phyloP scores from a whole-genome alignment of 2,888 invertebrate genomes.

The Eugnorisma glareosa region DNA sequence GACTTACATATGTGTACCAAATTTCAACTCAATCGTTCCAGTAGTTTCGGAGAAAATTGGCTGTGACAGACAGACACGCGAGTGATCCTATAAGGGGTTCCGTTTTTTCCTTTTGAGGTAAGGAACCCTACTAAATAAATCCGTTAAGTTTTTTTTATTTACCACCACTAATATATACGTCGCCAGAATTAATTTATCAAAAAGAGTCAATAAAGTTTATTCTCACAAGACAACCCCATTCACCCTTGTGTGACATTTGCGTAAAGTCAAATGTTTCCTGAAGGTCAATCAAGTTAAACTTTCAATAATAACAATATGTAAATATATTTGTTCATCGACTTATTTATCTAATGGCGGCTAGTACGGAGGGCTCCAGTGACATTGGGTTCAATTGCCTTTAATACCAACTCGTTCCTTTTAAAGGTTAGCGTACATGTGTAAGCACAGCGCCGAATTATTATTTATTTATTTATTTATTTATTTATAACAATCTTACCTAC shows the following conservation, averaged over 20 bases:
- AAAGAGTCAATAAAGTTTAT: slow-evolving; percentile 4
- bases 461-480: no score
- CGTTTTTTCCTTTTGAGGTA: no score
- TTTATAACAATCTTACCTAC: no score
- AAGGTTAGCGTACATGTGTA: background rate
- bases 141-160: background rate
- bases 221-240: background rate
- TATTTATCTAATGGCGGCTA: slow-evolving; percentile 34
- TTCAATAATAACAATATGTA: slow-evolving; percentile 30
- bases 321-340: slow-evolving; percentile 35
- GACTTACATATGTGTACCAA: no score
- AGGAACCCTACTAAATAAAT: no score
- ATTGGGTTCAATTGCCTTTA: background rate
- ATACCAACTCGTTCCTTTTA: background rate
- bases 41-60: no score
- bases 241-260: slow-evolving; percentile 15
- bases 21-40: no score
- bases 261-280: slow-evolving; percentile 6
- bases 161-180: background rate
- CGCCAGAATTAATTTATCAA: background rate
- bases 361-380: slow-evolving; percentile 11
- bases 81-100: no score
- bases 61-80: no score
- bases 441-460: background rate
- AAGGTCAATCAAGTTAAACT: slow-evolving; percentile 25